Evolutionary conservation across 2,113 vertebrate genomes (phyloP), one percentile per base, ranked within the genome.

Genomic region (Rynchops niger): DNA sequence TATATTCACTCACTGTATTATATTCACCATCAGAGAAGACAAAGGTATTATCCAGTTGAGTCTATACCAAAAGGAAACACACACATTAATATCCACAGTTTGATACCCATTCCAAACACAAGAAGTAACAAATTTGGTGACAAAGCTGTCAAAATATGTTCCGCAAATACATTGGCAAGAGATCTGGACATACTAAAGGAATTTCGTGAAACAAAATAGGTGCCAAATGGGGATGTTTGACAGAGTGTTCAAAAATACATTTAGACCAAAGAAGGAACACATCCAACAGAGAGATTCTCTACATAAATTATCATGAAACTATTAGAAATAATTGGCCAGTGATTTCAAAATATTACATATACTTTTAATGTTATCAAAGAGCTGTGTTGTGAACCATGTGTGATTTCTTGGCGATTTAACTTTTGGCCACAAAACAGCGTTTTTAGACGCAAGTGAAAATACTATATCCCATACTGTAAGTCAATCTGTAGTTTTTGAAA

Each of bases 111-210:
- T 98, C 98, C 97, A 98, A 97, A 98, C 93, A 98, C 95, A 98
- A 97, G 96, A 82, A 98, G 96, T 97, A 98, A 98, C 97, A 98
- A 98, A 98, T 98, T 98, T 98, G 97, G 98, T 97, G 96, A 98
- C 97, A 98, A 98, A 98, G 90, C 98, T 98, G 98, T 98, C 98
- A 98, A 98, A 98, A 98, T 98, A 98, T 98, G 98, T 98, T 98
- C 98, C 27, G 43, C 98, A 98, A 98, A 97, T 97, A 98, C 96
- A 95, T 98, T 98, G 98, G 98, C 98, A 98, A 98, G 98, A 97
- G 97, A 98, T 98, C 94, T 97, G 97, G 98, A 98, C 98, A 98
- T 97, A 97, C 89, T 98, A 98, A 98, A 97, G 97, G 98, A 98
- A 98, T 97, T 98, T 97, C 98, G 97, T 96, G 98, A 98, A 98